Evolutionary conservation across 2,113 vertebrate species (phyloP).

Genomic region (Natator depressus): DNA sequence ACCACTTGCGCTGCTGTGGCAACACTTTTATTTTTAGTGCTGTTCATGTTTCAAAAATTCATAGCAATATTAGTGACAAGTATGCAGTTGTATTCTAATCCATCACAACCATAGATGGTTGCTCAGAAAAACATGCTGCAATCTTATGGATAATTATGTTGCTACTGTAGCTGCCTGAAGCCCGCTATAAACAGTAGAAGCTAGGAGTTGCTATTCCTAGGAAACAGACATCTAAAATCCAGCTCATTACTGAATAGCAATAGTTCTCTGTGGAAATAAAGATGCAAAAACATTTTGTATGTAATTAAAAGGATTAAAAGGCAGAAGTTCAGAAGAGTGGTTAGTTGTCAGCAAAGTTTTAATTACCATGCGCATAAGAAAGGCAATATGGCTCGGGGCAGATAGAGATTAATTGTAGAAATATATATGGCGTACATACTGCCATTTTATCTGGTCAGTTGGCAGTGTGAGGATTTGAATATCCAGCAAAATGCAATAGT

Average conservation of each 20-base stretch:
- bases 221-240: not conserved
- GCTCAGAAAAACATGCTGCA: not conserved
- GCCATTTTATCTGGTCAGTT: not conserved
- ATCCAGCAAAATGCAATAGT: not conserved
- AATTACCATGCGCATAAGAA: not conserved
- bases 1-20: no score
- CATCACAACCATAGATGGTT: not conserved
- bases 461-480: not conserved
- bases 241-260: not conserved
- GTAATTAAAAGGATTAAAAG: not conserved
- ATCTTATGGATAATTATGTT: not conserved
- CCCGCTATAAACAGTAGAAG: not conserved
- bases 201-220: not conserved
- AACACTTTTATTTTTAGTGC: no score
- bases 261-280: slow-evolving; percentile 10
- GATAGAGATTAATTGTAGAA: not conserved
- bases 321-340: not conserved
- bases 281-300: slow-evolving; percentile 11
- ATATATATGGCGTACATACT: not conserved
- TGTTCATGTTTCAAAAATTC: not conserved
- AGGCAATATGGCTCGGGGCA: not conserved
- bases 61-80: not conserved
- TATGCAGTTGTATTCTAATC: not conserved
- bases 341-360: not conserved
- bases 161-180: not conserved